Evolutionary conservation across 2,888 invertebrate genomes (phyloP), one percentile per base, ranked within the genome.

Genomic region (Ophion ellenae): DNA sequence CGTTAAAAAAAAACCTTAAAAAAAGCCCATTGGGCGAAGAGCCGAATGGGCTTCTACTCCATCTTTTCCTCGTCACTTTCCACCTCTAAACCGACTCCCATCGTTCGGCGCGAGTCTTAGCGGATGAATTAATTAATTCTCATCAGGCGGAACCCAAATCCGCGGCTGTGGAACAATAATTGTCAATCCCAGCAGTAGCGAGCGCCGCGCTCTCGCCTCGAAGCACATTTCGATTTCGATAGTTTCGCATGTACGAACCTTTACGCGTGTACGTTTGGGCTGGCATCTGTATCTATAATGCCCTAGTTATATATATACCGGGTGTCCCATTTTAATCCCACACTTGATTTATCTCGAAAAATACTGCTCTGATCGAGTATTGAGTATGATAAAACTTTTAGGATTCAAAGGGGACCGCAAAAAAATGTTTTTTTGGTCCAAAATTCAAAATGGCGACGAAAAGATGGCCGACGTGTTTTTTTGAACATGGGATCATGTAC

Each of bases 181-280:
- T 87, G 87, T 88, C 88, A 87, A 83, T 85, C 85, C 75, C 57
- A 64, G 76, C 69, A 17, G 24, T 57, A 69, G 69, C 24, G 59
- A 24, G 69, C 57, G 17, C 36, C 59, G 7, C 40, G 40, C 40
- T 70, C 74, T 75, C 67, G 71, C n/a, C 80, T 77, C 47, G 61
- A 61, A 73, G 83, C 47, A 47, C 71, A 85, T 85, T 81, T 84
- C 67, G 81, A 85, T 85, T 85, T 85, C 86, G 86, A 80, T 70
- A 74, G 79, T 77, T 64, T 53, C 81, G 47, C 59, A 14, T 2
- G 64, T 66, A 76, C 87, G 85, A 87, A 87, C 85, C 80, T 81
- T 85, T 45, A 79, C 64, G 57, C 85, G 84, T 59, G 57, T 36
- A 57, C 47, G 47, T 75, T 84, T 67, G 47, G 11, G 14, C 14